These are phyloP conservation scores for Drosophila melanogaster DNA, from an alignment of 1,140 invertebrate genomes.

Conservation along the genomic window Release_6_plus_ISO1_MT NT_033777.3:26026501-26027000, in stretches of 20 bases:
- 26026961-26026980: conserved; percentile 70
- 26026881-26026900: conserved; percentile 65
- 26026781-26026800: conserved; percentile 67
- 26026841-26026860: conserved; percentile 32
- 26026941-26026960: conserved; percentile 79
- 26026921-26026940: conserved; percentile 46
- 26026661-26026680: conserved; percentile 53
- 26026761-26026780: conserved; percentile 81
- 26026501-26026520: conserved; percentile 67
- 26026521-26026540: conserved; percentile 42
- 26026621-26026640: conserved; percentile 73
- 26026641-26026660: conserved; percentile 61
- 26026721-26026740: conserved; percentile 37
- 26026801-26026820: conserved; percentile 72
- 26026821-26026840: conserved; percentile 52
- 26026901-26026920: conserved; percentile 46
- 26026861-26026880: conserved; percentile 57
- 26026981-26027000: conserved; percentile 42
- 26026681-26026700: conserved; percentile 29
- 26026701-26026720: conserved; percentile 63
- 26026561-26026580: conserved; percentile 51
- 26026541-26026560: conserved; percentile 37
- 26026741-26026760: conserved; percentile 64
- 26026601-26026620: conserved; percentile 67
- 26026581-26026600: conserved; percentile 71